Evolutionary conservation across 2,888 invertebrate species (phyloP), one percentile per base, ranked within the genome.

Genomic region (Branchellion lobata): DNA sequence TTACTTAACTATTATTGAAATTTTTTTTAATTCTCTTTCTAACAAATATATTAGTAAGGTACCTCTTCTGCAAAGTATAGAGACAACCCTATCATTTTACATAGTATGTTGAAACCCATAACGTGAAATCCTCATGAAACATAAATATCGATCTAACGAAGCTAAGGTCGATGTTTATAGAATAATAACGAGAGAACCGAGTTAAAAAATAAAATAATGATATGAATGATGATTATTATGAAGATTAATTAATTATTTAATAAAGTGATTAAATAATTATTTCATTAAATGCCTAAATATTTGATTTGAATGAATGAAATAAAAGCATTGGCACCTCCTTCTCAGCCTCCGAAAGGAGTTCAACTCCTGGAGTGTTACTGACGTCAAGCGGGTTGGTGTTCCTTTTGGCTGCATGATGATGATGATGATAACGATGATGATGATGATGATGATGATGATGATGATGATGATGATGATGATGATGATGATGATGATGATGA

Each of bases 361-460:
- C 61, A n/a, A 57, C 61, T 14, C 61, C 61, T 14, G 61, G 61
- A 3, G 61, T 57, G 5, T 57, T 3, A n/a, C 61, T 57, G 21
- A 57, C 21, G 24, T 57, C 61, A 5, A 57, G 61, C n/a, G 61
- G 61, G n/a, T 8, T 57, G n/a, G 24, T 5, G 24, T 18, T 57
- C 24, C 61, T 57, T 24, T 57, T 57, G 61, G 61, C 61, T 57
- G 61, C 57, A 80, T 79, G 79, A 80, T 74, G 74, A 74, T 74
- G 74, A 74, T 33, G 40, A 73, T 33, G 61, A 33, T 74, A 40
- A 24, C n/a, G 68, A 68, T 78, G 36, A 33, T 78, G 36, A 65
- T 31, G 51, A 36, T 75, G 72, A 75, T 75, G 1, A 21, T 75
- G 51, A 21, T 75, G 47, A 71, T 24, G 36, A 76, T 74, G 40